phyloP scores from a whole-genome alignment of 2,797 vertebrate genomes.

The Phalanger gymnotis region DNA sequence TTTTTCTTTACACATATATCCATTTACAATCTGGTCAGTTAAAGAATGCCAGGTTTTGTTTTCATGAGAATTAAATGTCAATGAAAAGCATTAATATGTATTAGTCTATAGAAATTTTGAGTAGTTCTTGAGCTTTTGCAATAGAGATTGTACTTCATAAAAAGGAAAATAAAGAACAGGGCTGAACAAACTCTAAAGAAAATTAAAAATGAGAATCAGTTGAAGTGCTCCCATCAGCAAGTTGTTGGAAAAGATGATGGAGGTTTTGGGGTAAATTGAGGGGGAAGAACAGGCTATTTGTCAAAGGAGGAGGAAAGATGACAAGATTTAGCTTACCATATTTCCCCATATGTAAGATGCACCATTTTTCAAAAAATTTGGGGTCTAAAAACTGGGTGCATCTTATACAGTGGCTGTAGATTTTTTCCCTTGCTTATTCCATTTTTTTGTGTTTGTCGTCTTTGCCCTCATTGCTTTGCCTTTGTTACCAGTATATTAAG shows the following conservation, averaged over 20 bases:
- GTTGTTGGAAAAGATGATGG: background rate
- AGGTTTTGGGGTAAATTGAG: too few relatives aligned
- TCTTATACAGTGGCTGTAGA: too few relatives aligned
- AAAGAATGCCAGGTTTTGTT: background rate
- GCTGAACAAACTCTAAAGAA: background rate
- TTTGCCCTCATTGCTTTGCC: too few relatives aligned
- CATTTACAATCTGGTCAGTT: background rate
- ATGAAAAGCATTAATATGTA: background rate
- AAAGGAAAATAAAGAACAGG: background rate
- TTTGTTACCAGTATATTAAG: too few relatives aligned
- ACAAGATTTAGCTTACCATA: background rate
- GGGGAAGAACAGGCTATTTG: background rate
- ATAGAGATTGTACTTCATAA: background rate
- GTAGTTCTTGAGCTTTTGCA: background rate
- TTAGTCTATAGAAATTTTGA: background rate
- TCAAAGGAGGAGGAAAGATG: background rate
- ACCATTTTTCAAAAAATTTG: too few relatives aligned
- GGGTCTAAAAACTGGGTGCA: too few relatives aligned
- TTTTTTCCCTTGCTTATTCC: too few relatives aligned
- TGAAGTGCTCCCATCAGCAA: background rate
- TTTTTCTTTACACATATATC: background rate
- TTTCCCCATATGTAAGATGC: too few relatives aligned
- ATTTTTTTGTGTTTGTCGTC: too few relatives aligned
- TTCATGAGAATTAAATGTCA: background rate
- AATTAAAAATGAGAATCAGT: background rate